These are phyloP conservation scores for Glomeris maerens DNA, from an alignment of 1,140 invertebrate genomes.

Conservation along the genomic window DNA sequence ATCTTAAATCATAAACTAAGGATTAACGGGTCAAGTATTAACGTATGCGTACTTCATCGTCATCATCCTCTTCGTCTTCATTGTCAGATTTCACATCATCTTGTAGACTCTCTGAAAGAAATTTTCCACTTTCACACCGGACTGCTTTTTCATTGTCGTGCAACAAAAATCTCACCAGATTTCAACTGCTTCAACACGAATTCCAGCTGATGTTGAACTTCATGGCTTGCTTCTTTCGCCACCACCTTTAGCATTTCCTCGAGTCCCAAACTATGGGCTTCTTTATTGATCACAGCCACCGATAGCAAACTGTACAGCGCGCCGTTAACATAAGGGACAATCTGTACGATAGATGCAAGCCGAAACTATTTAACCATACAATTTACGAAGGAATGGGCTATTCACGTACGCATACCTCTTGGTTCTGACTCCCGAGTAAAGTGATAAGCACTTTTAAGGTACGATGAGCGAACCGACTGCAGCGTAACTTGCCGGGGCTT, in stretches of 20 bases:
- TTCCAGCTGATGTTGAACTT: slow-evolving; percentile 34
- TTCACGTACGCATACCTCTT: slow-evolving; percentile 24
- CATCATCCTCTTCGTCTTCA: slow-evolving; percentile 31
- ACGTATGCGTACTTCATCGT: slow-evolving; percentile 29
- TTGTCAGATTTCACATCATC: slow-evolving; percentile 15
- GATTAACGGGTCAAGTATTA: too few relatives aligned
- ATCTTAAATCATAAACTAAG: too few relatives aligned
- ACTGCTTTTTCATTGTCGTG: slow-evolving; percentile 24
- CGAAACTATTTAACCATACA: slow-evolving; percentile 1
- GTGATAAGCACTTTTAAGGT: slow-evolving; percentile 31
- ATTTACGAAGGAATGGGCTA: not conserved
- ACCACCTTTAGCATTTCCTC: slow-evolving; percentile 33
- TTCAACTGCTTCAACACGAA: slow-evolving; percentile 36
- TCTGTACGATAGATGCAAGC: slow-evolving; percentile 27
- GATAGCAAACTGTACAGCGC: slow-evolving; percentile 42
- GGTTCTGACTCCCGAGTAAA: slow-evolving; percentile 32
- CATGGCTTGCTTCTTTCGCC: slow-evolving; percentile 29
- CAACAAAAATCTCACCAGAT: slow-evolving; percentile 22
- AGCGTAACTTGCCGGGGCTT: slow-evolving; percentile 31
- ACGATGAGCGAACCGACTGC: slow-evolving; percentile 21
- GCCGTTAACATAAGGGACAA: slow-evolving; percentile 43
- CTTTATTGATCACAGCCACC: slow-evolving; percentile 37
- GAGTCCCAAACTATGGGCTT: slow-evolving; percentile 36
- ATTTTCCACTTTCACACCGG: not conserved
- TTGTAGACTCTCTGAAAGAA: not conserved